phyloP scores from a whole-genome alignment of 2,113 vertebrate genomes.

The Pluvianellus socialis region DNA sequence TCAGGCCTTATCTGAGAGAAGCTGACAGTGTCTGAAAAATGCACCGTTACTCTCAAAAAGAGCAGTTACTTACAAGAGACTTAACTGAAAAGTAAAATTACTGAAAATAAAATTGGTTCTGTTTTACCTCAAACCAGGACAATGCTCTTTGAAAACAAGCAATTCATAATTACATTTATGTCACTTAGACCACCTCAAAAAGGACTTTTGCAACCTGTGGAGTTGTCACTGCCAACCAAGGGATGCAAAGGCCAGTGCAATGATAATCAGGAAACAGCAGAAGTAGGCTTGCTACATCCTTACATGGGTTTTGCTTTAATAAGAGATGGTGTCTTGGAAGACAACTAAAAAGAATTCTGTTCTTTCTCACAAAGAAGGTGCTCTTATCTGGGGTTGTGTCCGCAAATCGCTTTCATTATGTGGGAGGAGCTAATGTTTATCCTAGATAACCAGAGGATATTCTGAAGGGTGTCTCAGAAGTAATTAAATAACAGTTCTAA shows the following conservation, averaged over 20 bases:
- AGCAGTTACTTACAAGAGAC: background rate
- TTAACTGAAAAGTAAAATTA: background rate
- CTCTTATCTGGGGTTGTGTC: background rate
- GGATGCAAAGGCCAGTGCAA: background rate
- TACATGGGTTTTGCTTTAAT: background rate
- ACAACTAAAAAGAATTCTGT: background rate
- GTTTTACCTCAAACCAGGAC: background rate
- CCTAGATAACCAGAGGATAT: background rate
- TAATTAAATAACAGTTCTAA: background rate
- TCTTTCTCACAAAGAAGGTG: background rate
- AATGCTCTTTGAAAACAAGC: background rate
- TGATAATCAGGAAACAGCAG: background rate
- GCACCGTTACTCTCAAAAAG: background rate
- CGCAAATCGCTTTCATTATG: background rate
- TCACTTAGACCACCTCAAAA: background rate
- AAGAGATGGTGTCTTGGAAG: background rate
- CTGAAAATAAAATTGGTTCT: background rate
- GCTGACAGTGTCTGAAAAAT: background rate
- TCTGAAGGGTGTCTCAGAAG: background rate
- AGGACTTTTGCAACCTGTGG: background rate
- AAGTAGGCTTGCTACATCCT: background rate
- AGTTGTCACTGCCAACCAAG: background rate
- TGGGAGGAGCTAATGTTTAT: background rate
- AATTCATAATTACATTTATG: background rate
- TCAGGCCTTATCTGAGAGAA: background rate